These are phyloP conservation scores for Sepiola atlantica DNA, from an alignment of 2,888 invertebrate species.

Conservation along the genomic window DNA sequence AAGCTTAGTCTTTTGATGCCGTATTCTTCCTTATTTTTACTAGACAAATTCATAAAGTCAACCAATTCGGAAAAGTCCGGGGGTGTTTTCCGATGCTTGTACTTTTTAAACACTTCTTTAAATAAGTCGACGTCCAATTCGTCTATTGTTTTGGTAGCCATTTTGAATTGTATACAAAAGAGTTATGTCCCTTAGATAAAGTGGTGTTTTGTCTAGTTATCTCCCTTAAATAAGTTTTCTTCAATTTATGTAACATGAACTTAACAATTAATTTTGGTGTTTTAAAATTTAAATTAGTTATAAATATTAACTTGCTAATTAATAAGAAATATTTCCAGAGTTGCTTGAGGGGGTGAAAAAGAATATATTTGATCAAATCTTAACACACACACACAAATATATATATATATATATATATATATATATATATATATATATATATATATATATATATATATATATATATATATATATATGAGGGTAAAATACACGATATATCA, in stretches of 20 bases:
- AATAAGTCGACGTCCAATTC: conserved; percentile 57
- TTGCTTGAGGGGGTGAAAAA: too few relatives aligned
- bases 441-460: conserved; percentile 43
- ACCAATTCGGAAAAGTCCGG: conserved; percentile 61
- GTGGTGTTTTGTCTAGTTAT: not conserved
- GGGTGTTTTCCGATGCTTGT: conserved; percentile 62
- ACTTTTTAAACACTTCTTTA: conserved; percentile 65
- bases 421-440: conserved; percentile 41
- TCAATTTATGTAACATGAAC: too few relatives aligned
- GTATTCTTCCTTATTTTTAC: not conserved
- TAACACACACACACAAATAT: too few relatives aligned
- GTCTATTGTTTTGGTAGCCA: not conserved
- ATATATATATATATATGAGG: not conserved
- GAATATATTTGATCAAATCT: too few relatives aligned
- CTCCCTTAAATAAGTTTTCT: not conserved
- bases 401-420: conserved; percentile 42
- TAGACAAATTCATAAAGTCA: conserved; percentile 53
- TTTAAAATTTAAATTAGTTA: too few relatives aligned
- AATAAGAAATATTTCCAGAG: too few relatives aligned
- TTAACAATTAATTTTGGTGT: too few relatives aligned
- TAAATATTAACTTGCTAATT: too few relatives aligned
- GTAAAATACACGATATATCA: too few relatives aligned
- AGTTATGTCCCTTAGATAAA: not conserved
- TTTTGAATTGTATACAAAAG: conserved; percentile 15
- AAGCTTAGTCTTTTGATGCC: conserved; percentile 50